These are phyloP conservation scores for Mamestra configurata DNA, from an alignment of 1,140 invertebrate genomes.

Conservation along the genomic window DNA sequence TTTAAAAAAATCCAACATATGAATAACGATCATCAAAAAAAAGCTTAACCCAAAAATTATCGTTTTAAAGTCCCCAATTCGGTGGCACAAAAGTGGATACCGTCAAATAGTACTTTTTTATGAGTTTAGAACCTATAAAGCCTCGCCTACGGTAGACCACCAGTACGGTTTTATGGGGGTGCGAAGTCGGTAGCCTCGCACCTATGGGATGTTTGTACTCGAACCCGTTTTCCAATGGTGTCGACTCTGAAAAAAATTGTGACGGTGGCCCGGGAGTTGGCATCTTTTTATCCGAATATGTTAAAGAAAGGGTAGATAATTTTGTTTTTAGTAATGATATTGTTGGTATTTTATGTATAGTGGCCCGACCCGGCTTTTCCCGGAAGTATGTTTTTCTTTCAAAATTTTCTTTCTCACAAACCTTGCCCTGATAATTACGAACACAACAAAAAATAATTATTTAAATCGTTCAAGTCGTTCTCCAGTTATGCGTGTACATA, in stretches of 20 bases:
- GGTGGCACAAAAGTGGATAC: background rate
- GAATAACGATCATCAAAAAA: no score
- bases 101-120: slow-evolving; percentile 24
- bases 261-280: background rate
- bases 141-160: slow-evolving; percentile 61
- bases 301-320: background rate
- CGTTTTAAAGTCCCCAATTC: background rate
- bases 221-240: slow-evolving; percentile 54
- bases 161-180: slow-evolving; percentile 68
- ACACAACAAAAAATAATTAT: no score
- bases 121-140: background rate
- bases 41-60: background rate
- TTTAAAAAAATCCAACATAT: no score
- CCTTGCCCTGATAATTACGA: no score
- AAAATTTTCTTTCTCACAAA: no score
- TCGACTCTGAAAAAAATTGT: slow-evolving; percentile 50
- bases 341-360: no score
- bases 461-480: no score
- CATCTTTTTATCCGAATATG: background rate
- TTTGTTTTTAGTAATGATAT: no score
- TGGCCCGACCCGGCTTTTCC: no score
- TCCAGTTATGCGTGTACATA: no score
- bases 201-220: slow-evolving; percentile 16
- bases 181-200: slow-evolving; percentile 69
- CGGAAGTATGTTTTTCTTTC: no score